phyloP scores from a whole-genome alignment of 2,797 vertebrate genomes.

The Acridotheres tristis region DNA sequence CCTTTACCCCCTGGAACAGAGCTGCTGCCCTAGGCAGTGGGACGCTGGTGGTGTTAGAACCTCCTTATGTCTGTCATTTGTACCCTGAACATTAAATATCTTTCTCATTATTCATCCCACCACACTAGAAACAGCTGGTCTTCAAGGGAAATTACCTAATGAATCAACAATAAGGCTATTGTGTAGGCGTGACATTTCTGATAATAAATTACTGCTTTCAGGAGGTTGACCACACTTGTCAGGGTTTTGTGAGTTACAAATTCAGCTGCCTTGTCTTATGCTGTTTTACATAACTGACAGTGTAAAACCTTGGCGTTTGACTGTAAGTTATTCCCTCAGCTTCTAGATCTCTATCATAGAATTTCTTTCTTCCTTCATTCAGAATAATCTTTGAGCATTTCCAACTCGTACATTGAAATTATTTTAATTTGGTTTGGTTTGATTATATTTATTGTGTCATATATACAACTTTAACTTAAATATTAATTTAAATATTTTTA shows the following conservation, averaged over 20 bases:
- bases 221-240: constrained; percentile 66
- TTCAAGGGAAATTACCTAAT: constrained; percentile 85
- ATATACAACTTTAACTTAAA: not conserved
- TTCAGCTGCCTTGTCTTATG: constrained; percentile 69
- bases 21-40: constrained; percentile 73
- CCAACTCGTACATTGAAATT: not conserved
- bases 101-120: constrained; percentile 86
- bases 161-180: constrained; percentile 81
- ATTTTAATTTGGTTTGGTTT: not conserved
- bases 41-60: constrained; percentile 41
- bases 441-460: not conserved
- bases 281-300: constrained; percentile 64
- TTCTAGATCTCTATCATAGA: not conserved
- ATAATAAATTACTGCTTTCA: constrained; percentile 71
- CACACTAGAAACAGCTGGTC: constrained; percentile 92
- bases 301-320: constrained; percentile 23
- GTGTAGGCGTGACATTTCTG: constrained; percentile 75
- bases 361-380: not conserved
- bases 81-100: constrained; percentile 62
- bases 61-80: constrained; percentile 59
- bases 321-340: not conserved
- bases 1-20: constrained; percentile 74
- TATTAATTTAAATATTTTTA: not conserved
- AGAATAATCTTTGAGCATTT: not conserved
- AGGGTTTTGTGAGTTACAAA: constrained; percentile 62